Percentiles rank a stretch among this genome's conserved stretches.
These are phyloP conservation scores for Pseudomyrmex flavicornis DNA, from an alignment of 1,140 invertebrate genomes.

Conservation along the genomic window DNA sequence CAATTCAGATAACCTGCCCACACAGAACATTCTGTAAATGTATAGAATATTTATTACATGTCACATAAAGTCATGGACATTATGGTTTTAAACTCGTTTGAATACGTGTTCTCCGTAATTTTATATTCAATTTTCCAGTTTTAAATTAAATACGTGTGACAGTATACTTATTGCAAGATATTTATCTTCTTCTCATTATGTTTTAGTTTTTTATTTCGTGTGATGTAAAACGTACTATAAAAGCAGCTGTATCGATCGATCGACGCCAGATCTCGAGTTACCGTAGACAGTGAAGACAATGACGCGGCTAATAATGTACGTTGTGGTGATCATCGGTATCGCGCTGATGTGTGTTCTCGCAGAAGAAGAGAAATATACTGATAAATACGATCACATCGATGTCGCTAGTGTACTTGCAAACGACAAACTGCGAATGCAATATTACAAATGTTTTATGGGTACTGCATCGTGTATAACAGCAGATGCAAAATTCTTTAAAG, in stretches of 20 bases:
- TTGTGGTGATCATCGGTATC: background rate
- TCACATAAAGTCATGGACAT: no score
- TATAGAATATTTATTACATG: no score
- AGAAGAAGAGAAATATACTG: conserved; percentile 34
- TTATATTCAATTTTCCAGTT: background rate
- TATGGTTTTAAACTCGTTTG: no score
- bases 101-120: no score
- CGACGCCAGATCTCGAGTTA: background rate
- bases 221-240: background rate
- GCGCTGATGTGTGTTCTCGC: conserved; percentile 5
- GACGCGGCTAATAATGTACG: background rate
- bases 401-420: background rate
- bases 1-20: no score
- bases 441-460: conserved; percentile 82
- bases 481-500: conserved; percentile 73
- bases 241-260: background rate
- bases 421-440: conserved; percentile 60
- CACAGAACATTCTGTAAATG: no score
- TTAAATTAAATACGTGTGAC: background rate
- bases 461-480: conserved; percentile 75
- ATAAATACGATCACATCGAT: conserved; percentile 55
- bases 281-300: background rate
- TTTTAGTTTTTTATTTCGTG: no score
- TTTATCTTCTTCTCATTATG: no score
- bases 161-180: no score